A percentile compares a stretch with the other conserved stretches of the same genome.
These are phyloP conservation scores for Sus cebifrons DNA, from an alignment of 2,797 vertebrate genomes.

Conservation along the genomic window DNA sequence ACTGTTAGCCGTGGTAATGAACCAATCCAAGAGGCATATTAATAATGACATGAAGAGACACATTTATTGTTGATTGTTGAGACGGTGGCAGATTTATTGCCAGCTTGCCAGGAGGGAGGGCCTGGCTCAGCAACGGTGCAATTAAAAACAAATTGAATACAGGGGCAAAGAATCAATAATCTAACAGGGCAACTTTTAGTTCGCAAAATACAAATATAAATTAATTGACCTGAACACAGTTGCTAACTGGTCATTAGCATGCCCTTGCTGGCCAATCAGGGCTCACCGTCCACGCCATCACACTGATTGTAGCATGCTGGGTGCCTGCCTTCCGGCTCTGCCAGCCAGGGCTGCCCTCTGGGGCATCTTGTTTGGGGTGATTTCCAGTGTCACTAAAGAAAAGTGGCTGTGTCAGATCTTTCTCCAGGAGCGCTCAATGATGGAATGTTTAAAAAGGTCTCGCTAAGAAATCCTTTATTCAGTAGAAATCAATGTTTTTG, in stretches of 20 bases:
- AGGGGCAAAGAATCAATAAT: conserved; percentile 90
- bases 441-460: not conserved
- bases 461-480: conserved; percentile 15
- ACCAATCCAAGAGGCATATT: conserved; percentile 89
- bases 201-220: conserved; percentile 91
- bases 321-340: not conserved
- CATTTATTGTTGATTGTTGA: conserved; percentile 89
- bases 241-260: conserved; percentile 85
- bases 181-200: conserved; percentile 87
- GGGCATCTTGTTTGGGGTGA: conserved; percentile 6
- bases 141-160: conserved; percentile 91
- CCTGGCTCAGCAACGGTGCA: conserved; percentile 84
- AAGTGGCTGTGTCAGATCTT: not conserved
- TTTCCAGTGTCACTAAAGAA: conserved; percentile 29
- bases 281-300: not conserved
- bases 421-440: conserved; percentile 30
- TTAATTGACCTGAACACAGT: conserved; percentile 89
- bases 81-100: conserved; percentile 89
- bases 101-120: conserved; percentile 87
- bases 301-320: not conserved
- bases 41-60: conserved; percentile 90
- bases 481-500: not conserved
- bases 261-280: conserved; percentile 66
- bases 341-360: not conserved
- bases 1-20: conserved; percentile 88